Percentiles rank a stretch among this genome's conserved stretches.
phyloP scores from a whole-genome alignment of 2,888 invertebrate species.

The Drosophila affinis region DNA sequence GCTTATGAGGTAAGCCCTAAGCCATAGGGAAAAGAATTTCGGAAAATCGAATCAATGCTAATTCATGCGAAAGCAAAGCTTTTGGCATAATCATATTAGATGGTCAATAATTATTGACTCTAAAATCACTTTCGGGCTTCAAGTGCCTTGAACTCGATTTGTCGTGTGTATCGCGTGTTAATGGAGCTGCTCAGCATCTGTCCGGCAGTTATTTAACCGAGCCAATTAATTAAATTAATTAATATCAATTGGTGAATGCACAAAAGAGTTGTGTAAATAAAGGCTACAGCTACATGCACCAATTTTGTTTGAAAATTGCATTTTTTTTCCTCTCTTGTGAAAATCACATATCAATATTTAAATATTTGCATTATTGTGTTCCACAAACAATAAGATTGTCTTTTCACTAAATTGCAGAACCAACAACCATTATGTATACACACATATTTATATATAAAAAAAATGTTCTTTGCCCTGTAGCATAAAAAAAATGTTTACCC shows the following conservation, averaged over 20 bases:
- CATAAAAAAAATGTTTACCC: constrained; percentile 43
- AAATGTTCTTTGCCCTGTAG: not conserved
- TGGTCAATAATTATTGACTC: not conserved
- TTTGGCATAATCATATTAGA: constrained; percentile 18
- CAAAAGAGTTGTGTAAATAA: constrained; percentile 51
- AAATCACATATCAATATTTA: constrained; percentile 30
- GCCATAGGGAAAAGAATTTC: constrained; percentile 15
- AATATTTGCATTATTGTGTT: constrained; percentile 65
- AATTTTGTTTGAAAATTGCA: constrained; percentile 43
- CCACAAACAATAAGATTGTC: constrained; percentile 52
- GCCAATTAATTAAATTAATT: constrained; percentile 73
- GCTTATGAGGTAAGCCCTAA: constrained; percentile 39
- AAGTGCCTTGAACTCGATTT: constrained; percentile 31
- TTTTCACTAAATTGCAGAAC: constrained; percentile 50
- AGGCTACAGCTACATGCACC: constrained; percentile 32
- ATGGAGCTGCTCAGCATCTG: constrained; percentile 48
- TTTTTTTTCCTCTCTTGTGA: constrained; percentile 13
- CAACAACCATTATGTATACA: constrained; percentile 36
- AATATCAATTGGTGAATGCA: constrained; percentile 63
- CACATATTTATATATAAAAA: constrained; percentile 32
- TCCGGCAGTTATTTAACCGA: constrained; percentile 49
- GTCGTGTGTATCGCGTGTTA: constrained; percentile 34
- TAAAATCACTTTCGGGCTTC: constrained; percentile 9
- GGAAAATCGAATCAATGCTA: constrained; percentile 25
- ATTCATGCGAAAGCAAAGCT: constrained; percentile 17